Evolutionary conservation across 1,140 invertebrate genomes (phyloP).

Genomic region (Pseudobourletiella spinata): DNA sequence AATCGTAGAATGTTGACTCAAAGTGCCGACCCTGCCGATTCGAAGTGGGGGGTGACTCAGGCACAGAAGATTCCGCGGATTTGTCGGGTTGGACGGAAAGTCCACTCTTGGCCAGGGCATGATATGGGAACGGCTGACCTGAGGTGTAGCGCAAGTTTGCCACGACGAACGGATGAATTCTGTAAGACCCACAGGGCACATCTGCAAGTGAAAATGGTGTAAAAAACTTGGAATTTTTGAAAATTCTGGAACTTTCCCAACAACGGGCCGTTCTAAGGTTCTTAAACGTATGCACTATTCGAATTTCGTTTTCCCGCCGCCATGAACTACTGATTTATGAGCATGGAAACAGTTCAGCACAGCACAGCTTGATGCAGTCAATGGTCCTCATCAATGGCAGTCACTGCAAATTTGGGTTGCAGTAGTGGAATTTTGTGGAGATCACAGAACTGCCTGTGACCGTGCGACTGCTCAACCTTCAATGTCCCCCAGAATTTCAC

Average conservation of each 20-base stretch:
- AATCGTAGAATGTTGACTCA: background rate
- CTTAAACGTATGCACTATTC: background rate
- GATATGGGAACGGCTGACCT: background rate
- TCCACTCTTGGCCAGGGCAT: background rate
- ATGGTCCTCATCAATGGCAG: background rate
- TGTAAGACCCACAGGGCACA: slow-evolving; percentile 33
- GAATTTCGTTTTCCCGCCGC: background rate
- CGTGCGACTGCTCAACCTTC: too few species aligned
- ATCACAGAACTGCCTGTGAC: too few species aligned
- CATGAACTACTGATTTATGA: background rate
- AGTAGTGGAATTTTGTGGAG: too few species aligned
- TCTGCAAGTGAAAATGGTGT: slow-evolving; percentile 14
- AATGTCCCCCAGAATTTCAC: background rate
- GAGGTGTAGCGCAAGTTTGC: slow-evolving; percentile 19
- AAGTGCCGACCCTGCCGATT: background rate
- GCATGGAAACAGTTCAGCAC: background rate
- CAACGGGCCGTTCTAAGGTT: background rate
- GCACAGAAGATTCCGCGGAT: background rate
- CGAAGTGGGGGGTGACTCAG: background rate
- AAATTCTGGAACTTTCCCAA: background rate
- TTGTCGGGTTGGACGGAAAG: too few species aligned
- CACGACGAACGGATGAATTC: slow-evolving; percentile 30
- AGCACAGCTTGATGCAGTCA: background rate
- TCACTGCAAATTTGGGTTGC: background rate
- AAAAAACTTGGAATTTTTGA: background rate